phyloP scores from a whole-genome alignment of 2,797 vertebrate genomes.

The Rhynchotus rufescens region DNA sequence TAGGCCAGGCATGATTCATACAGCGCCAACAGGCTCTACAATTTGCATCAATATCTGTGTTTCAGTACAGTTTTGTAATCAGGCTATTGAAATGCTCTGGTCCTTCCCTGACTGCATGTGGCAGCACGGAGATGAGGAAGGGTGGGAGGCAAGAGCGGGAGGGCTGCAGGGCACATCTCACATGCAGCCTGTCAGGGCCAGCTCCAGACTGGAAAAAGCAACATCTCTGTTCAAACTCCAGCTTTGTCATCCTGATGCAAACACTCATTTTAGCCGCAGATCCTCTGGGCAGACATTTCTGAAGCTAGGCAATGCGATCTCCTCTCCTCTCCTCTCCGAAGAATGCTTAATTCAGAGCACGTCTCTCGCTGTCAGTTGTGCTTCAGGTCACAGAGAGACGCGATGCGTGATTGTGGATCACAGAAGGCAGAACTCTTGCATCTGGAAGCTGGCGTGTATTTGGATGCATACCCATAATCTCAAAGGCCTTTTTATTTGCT shows the following conservation, averaged over 20 bases:
- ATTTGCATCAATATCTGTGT: conserved; percentile 41
- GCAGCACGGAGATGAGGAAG: not conserved
- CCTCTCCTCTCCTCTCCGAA: conserved; percentile 4
- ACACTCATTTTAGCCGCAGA: not conserved
- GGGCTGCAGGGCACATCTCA: not conserved
- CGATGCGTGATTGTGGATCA: not conserved
- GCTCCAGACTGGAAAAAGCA: not conserved
- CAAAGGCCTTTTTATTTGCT: not conserved
- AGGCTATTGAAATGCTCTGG: conserved; percentile 30
- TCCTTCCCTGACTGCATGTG: conserved; percentile 4
- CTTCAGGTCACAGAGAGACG: accelerated
- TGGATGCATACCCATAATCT: not conserved
- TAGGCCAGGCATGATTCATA: conserved; percentile 32
- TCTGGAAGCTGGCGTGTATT: not conserved
- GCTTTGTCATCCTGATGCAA: not conserved
- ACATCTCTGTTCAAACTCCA: not conserved
- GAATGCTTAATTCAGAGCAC: not conserved
- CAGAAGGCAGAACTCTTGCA: not conserved
- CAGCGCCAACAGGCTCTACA: conserved; percentile 19
- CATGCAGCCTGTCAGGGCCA: not conserved
- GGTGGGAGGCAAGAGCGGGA: not conserved
- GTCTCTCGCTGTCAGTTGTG: not conserved
- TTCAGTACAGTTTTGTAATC: conserved; percentile 43
- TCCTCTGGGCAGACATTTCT: conserved; percentile 11
- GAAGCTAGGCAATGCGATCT: conserved; percentile 7